Evolutionary conservation across 2,797 vertebrate species (phyloP).

Genomic region (Sebastes hubbsi): DNA sequence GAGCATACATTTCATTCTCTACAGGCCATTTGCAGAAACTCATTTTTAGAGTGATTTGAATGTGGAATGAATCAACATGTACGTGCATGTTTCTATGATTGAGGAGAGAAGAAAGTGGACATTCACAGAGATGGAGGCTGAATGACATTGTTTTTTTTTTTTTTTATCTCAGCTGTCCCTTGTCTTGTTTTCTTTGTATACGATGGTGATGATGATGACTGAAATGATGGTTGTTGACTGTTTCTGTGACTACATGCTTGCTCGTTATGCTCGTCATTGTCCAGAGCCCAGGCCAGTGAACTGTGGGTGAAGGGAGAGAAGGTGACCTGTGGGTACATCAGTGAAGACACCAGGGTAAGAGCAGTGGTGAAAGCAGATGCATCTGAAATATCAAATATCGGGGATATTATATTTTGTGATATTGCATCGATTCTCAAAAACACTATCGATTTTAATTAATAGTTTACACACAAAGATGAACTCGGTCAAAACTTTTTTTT

Average conservation of each 20-base stretch:
- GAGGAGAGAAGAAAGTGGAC: neutral
- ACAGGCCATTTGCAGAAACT: neutral
- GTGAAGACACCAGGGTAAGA: constrained; percentile 94
- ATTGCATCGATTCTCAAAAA: no score
- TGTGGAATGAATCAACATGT: neutral
- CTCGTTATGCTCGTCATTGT: constrained; percentile 3
- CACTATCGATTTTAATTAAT: no score
- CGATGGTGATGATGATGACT: neutral
- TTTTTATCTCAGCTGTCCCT: neutral
- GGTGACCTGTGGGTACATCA: constrained; percentile 98
- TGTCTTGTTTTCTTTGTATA: neutral
- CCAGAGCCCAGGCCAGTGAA: constrained; percentile 95
- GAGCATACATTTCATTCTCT: neutral
- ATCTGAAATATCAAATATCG: no score
- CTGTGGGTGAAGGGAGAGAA: constrained; percentile 99
- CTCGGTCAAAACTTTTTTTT: no score
- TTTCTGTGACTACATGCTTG: neutral
- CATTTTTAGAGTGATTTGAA: no score
- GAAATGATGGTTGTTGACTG: neutral
- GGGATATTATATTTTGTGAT: no score
- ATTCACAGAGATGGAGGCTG: neutral
- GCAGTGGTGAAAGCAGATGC: neutral
- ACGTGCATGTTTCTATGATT: neutral
- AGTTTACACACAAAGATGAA: no score
- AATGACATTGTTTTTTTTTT: neutral